Percentiles rank a stretch among this genome's conserved stretches.
phyloP scores from a whole-genome alignment of 2,797 vertebrate species.

The Miichthys miiuy region DNA sequence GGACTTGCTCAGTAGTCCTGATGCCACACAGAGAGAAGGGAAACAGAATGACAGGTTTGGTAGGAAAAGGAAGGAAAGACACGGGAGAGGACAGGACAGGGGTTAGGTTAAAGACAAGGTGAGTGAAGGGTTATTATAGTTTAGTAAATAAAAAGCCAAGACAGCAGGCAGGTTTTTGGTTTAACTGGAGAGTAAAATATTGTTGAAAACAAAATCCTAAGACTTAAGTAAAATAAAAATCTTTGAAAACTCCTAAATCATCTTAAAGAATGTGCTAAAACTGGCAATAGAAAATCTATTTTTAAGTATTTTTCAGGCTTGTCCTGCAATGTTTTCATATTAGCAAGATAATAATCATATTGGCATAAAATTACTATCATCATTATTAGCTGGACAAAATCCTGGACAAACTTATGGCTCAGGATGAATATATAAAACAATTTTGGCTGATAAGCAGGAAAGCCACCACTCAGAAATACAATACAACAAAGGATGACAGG shows the following conservation, averaged over 20 bases:
- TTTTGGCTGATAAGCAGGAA: not conserved
- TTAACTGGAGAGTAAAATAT: not conserved
- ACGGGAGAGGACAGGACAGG: constrained; percentile 57
- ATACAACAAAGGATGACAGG: not conserved
- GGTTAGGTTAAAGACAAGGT: constrained; percentile 54
- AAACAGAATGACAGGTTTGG: constrained; percentile 62
- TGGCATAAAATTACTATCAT: not conserved
- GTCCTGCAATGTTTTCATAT: not conserved
- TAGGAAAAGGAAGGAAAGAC: constrained; percentile 55
- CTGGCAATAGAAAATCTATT: not conserved
- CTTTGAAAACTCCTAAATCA: not conserved
- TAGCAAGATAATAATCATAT: not conserved
- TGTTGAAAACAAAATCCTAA: not conserved
- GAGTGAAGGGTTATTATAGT: constrained; percentile 51
- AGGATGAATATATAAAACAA: not conserved
- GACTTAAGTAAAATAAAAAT: not conserved
- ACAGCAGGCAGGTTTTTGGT: not conserved
- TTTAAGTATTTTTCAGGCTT: not conserved
- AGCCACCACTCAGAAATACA: not conserved
- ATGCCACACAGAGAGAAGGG: constrained; percentile 82
- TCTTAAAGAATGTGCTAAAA: not conserved
- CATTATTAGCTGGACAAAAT: not conserved
- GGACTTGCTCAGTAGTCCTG: constrained; percentile 98
- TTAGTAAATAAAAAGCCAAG: constrained; percentile 25
- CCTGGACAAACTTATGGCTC: not conserved